phyloP scores from a whole-genome alignment of 2,888 invertebrate species.

The Actias luna region DNA sequence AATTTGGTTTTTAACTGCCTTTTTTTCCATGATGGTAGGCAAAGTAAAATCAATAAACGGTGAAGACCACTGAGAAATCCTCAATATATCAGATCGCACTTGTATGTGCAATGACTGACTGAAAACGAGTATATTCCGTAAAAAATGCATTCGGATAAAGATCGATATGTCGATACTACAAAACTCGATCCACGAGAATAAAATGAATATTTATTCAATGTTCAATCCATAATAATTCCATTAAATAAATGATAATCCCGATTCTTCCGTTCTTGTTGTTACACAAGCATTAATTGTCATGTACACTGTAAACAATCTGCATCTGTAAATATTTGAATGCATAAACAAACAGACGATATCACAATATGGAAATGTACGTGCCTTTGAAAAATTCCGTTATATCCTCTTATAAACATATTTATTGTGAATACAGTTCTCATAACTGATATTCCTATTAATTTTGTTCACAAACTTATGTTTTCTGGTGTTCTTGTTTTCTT shows the following conservation, averaged over 20 bases:
- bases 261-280: not conserved
- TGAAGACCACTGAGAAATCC: too few relatives aligned
- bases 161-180: not conserved
- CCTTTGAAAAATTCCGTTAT: not conserved
- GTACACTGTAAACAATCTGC: not conserved
- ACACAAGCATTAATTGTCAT: not conserved
- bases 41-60: too few relatives aligned
- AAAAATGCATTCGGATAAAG: too few relatives aligned
- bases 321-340: slow-evolving; percentile 4
- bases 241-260: not conserved
- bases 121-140: too few relatives aligned
- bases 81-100: too few relatives aligned
- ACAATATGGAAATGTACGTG: not conserved
- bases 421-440: not conserved
- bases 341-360: slow-evolving; percentile 5
- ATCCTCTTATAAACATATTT: not conserved
- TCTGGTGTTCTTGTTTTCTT: not conserved
- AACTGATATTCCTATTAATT: not conserved
- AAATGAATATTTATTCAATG: not conserved
- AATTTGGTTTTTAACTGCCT: too few relatives aligned
- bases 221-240: not conserved
- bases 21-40: too few relatives aligned
- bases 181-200: not conserved
- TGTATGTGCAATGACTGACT: too few relatives aligned
- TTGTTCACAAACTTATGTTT: not conserved